Evolutionary conservation across 2,797 vertebrate genomes (phyloP), one percentile per base, ranked within the genome.

Genomic region (Ptychobarbus kaznakovi): DNA sequence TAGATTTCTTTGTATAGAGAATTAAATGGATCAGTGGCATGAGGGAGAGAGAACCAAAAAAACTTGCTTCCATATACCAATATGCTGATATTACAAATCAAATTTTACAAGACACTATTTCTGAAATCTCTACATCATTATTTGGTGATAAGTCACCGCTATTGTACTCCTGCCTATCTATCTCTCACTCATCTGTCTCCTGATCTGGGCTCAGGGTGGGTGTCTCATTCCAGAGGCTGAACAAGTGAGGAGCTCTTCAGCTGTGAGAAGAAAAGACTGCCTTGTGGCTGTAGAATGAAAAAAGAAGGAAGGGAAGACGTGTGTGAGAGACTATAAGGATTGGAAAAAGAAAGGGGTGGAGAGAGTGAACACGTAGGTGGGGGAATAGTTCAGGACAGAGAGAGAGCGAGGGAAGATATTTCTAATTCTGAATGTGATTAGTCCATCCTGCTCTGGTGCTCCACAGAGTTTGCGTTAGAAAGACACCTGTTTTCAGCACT

Each of bases 251-350:
- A 80, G 65, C 85, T 80, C 79, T 86, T 90, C 87, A 88, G 84
- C 76, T 74, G 74, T 40, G 42, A 90, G 87, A 90, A 90, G 85
- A 89, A 89, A 90, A 89, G 88, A 80, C 82, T 85, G 75, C 81
- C 75, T 87, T 92, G 86, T 91, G 86, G 79, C 78, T 81, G 86
- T 77, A 86, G 58, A 82, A 88, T 86, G 82, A 81, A 53, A 63
- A 72, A 82, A 68, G 70, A 44, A 85, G 51, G 80, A 75, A 87
- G 87, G 88, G 80, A 83, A 79, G 89, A 84, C 65, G 72, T 84
- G 82, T 35, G 82, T 74, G 86, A 70, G 65, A 78, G 84, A 89
- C 61, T 65, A 65, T 80, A 85, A 86, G 87, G 86, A 81, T 20
- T 75, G 3, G 69, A 88, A 85, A 81, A 86, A 25, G 68, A 51